Conservation (phyloP, 2,888 invertebrate genomes). For the Megastigmus dorsalis region DNA sequence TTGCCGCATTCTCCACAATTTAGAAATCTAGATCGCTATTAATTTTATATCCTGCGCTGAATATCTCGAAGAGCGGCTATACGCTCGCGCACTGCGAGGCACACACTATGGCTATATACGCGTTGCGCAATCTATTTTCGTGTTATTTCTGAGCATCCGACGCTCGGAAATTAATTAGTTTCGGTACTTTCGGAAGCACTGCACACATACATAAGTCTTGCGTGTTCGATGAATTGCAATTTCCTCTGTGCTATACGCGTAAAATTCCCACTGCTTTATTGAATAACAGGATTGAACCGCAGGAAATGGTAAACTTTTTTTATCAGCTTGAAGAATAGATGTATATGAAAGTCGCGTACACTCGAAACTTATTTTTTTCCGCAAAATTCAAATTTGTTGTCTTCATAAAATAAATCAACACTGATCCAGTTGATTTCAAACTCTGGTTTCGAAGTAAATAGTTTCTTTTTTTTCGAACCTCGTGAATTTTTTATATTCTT, state of each 20-base stretch:
- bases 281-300: slow-evolving; percentile 30
- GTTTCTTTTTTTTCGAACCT: slow-evolving; percentile 37
- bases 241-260: neutral
- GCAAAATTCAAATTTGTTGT: slow-evolving; percentile 33
- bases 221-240: slow-evolving; percentile 48
- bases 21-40: slow-evolving; percentile 74
- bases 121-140: slow-evolving; percentile 57
- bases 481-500: too few species aligned
- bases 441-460: slow-evolving; percentile 25
- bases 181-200: slow-evolving; percentile 33
- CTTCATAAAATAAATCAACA: slow-evolving; percentile 38
- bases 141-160: slow-evolving; percentile 38
- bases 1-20: slow-evolving; percentile 73
- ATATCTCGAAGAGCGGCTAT: slow-evolving; percentile 56
- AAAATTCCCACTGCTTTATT: slow-evolving; percentile 25
- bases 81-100: slow-evolving; percentile 41
- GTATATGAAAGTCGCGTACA: slow-evolving; percentile 16
- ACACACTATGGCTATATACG: too few species aligned
- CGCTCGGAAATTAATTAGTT: slow-evolving; percentile 47
- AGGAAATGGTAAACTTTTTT: slow-evolving; percentile 17
- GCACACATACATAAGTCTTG: slow-evolving; percentile 26
- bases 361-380: slow-evolving; percentile 17
- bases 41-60: slow-evolving; percentile 69
- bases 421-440: slow-evolving; percentile 34
- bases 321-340: slow-evolving; percentile 16